These are phyloP conservation scores for Limnothrissa miodon DNA, from an alignment of 2,113 vertebrate species.

Conservation along the genomic window DNA sequence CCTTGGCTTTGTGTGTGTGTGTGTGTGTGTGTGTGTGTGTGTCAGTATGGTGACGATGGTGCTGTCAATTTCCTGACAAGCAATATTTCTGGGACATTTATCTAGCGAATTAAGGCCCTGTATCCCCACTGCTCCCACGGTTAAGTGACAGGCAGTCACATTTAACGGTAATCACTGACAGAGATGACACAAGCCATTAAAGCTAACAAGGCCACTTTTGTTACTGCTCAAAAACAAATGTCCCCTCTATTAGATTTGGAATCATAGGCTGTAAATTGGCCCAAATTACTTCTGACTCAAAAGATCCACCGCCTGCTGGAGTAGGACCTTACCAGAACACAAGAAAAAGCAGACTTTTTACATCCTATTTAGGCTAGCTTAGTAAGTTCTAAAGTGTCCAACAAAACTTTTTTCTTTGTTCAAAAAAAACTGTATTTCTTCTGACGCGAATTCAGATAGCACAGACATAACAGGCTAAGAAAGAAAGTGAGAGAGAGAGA, in stretches of 20 bases:
- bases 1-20: neutral
- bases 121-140: neutral
- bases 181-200: conserved; percentile 5
- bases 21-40: neutral
- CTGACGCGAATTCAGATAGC: too few relatives aligned
- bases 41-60: neutral
- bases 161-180: neutral
- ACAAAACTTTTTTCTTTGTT: too few relatives aligned
- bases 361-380: too few relatives aligned
- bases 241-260: neutral
- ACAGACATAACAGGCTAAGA: too few relatives aligned
- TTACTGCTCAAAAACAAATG: neutral
- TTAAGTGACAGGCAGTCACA: conserved; percentile 7
- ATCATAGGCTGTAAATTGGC: neutral
- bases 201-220: neutral
- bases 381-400: too few relatives aligned
- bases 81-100: neutral
- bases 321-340: too few relatives aligned
- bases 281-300: neutral
- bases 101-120: neutral
- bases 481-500: too few relatives aligned
- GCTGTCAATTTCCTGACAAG: neutral
- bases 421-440: too few relatives aligned
- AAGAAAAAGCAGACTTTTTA: too few relatives aligned
- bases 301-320: neutral